phyloP scores from a whole-genome alignment of 2,797 vertebrate species.

The Triplophysa yarkandensis region DNA sequence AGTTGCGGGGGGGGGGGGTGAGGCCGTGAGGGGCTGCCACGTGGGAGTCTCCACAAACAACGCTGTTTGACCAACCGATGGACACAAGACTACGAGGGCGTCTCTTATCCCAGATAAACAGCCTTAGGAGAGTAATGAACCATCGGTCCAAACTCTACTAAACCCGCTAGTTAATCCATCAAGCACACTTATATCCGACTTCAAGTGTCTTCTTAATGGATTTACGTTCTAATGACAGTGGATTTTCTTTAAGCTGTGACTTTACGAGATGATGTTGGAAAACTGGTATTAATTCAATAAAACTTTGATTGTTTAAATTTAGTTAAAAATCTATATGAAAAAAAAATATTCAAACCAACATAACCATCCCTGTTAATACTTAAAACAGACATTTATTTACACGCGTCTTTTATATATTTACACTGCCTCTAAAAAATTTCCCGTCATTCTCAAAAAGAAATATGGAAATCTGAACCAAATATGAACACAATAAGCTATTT shows the following conservation, averaged over 20 bases:
- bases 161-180: constrained; percentile 31
- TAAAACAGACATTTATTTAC: neutral
- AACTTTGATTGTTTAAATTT: neutral
- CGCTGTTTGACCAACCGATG: constrained; percentile 56
- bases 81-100: constrained; percentile 26
- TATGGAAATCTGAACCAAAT: neutral
- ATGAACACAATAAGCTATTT: neutral
- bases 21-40: neutral
- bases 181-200: neutral
- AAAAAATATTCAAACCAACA: too few species aligned
- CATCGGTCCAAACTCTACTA: neutral
- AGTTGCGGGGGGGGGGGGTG: neutral
- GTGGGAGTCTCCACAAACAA: constrained; percentile 13
- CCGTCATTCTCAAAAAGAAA: neutral
- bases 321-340: too few species aligned
- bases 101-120: constrained; percentile 24
- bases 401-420: neutral
- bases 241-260: neutral
- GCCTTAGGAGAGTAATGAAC: constrained; percentile 12
- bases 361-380: too few species aligned
- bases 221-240: neutral
- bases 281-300: neutral
- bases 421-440: neutral
- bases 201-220: neutral
- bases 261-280: neutral